A percentile compares a stretch with the other conserved stretches of the same genome.
Evolutionary conservation across 2,888 invertebrate genomes (phyloP).

Genomic region (Calliopum simillimum): DNA sequence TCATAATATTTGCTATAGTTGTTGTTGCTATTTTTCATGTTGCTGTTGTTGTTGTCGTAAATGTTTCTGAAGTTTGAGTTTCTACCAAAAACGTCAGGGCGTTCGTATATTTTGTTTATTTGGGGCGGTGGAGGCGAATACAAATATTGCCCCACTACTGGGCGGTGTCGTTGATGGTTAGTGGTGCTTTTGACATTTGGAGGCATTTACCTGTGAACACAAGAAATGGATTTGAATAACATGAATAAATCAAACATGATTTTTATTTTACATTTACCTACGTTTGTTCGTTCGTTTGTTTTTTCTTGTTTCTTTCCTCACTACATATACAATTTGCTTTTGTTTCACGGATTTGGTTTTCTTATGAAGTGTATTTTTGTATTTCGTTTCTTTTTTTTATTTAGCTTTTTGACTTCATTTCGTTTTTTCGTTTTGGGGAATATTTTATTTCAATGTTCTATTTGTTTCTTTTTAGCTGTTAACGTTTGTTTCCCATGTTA

Average conservation of each 20-base stretch:
- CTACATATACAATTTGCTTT: background rate
- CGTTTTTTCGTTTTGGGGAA: background rate
- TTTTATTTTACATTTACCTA: conserved; percentile 15
- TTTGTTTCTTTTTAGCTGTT: background rate
- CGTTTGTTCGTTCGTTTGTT: background rate
- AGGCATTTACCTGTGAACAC: conserved; percentile 40
- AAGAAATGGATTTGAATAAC: conserved; percentile 51
- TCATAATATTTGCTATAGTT: conserved; percentile 30
- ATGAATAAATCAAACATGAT: conserved; percentile 47
- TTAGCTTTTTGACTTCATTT: background rate
- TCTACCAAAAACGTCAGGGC: conserved; percentile 8
- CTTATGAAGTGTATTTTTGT: background rate
- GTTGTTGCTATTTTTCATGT: conserved; percentile 1
- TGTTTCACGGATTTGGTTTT: conserved; percentile 15
- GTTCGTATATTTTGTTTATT: background rate
- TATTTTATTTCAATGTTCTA: background rate
- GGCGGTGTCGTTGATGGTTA: background rate
- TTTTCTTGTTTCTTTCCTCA: background rate
- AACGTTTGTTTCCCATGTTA: background rate
- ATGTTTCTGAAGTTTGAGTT: background rate
- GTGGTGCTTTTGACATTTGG: conserved; percentile 9
- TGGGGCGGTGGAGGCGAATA: background rate
- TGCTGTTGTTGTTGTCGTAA: conserved; percentile 4
- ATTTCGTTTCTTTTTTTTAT: conserved; percentile 6
- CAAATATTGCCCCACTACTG: background rate